phyloP scores from a whole-genome alignment of 1,140 invertebrate genomes.

The Drosophila sucinea region DNA sequence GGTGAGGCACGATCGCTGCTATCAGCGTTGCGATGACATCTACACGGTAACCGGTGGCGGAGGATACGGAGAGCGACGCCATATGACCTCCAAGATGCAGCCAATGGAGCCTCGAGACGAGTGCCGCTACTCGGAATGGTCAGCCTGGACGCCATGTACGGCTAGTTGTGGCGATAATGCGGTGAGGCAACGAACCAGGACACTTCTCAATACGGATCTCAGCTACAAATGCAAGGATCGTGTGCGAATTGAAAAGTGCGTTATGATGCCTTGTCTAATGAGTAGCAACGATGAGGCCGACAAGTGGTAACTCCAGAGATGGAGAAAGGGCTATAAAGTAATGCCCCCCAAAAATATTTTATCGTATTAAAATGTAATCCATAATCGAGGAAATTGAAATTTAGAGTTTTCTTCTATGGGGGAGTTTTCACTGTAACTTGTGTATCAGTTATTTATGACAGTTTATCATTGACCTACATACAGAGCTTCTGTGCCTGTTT shows the following conservation, averaged over 20 bases:
- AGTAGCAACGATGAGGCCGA: slow-evolving; percentile 68
- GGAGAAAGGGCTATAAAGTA: not conserved
- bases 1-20: slow-evolving; percentile 68
- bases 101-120: slow-evolving; percentile 70
- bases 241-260: slow-evolving; percentile 77
- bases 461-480: slow-evolving; percentile 62
- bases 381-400: not conserved
- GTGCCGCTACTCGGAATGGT: slow-evolving; percentile 87
- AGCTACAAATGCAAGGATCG: slow-evolving; percentile 80
- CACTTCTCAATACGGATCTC: slow-evolving; percentile 74
- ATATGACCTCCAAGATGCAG: slow-evolving; percentile 37
- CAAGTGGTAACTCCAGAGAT: slow-evolving; percentile 46
- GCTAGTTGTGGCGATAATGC: slow-evolving; percentile 85
- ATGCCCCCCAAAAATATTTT: slow-evolving; percentile 27
- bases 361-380: slow-evolving; percentile 12
- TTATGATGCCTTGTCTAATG: slow-evolving; percentile 76
- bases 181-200: slow-evolving; percentile 71
- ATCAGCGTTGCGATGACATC: slow-evolving; percentile 81
- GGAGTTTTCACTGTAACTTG: too few species aligned
- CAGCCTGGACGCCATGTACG: slow-evolving; percentile 87
- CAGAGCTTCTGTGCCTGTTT: not conserved
- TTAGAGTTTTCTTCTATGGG: not conserved
- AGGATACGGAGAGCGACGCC: slow-evolving; percentile 47
- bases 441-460: slow-evolving; percentile 3
- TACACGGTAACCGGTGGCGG: slow-evolving; percentile 62